Conservation (phyloP, 2,113 vertebrate species). For the Argyrosomus japonicus region DNA sequence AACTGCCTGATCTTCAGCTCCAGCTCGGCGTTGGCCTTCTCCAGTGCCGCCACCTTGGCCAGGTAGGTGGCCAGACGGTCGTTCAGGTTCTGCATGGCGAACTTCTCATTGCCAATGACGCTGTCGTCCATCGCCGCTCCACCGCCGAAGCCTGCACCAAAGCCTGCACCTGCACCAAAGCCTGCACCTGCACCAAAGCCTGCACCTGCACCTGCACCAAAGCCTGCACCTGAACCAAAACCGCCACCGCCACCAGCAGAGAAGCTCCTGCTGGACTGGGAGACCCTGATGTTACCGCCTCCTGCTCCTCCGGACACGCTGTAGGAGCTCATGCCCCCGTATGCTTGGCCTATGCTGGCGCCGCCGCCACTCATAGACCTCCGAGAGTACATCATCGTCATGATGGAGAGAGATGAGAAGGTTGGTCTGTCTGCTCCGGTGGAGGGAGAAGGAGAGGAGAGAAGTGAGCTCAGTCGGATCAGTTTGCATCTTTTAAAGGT, state of each 20-base stretch:
- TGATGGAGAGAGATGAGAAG: slow-evolving; percentile 14
- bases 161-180: background rate
- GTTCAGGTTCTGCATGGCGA: slow-evolving; percentile 84
- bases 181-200: slow-evolving; percentile 20
- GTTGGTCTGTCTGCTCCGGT: slow-evolving; percentile 50
- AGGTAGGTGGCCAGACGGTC: slow-evolving; percentile 84
- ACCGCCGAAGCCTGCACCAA: background rate
- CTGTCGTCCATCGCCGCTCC: slow-evolving; percentile 3
- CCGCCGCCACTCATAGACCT: background rate
- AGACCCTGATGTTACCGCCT: slow-evolving; percentile 51
- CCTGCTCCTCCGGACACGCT: slow-evolving; percentile 70
- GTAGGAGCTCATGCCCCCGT: slow-evolving; percentile 1
- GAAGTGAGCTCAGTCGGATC: slow-evolving; percentile 42
- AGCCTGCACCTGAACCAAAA: background rate
- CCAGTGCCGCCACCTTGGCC: slow-evolving; percentile 80
- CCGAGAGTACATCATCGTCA: background rate
- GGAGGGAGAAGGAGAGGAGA: slow-evolving; percentile 39
- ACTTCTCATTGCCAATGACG: slow-evolving; percentile 79
- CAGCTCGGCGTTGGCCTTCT: slow-evolving; percentile 80
- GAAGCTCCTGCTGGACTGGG: slow-evolving; percentile 43
- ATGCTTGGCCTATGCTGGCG: background rate
- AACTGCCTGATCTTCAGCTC: slow-evolving; percentile 83
- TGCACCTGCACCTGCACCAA: background rate
- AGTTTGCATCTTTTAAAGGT: slow-evolving; percentile 52
- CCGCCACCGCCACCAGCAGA: background rate